phyloP scores from a whole-genome alignment of 2,888 invertebrate species.

The Tetranychus truncatus region DNA sequence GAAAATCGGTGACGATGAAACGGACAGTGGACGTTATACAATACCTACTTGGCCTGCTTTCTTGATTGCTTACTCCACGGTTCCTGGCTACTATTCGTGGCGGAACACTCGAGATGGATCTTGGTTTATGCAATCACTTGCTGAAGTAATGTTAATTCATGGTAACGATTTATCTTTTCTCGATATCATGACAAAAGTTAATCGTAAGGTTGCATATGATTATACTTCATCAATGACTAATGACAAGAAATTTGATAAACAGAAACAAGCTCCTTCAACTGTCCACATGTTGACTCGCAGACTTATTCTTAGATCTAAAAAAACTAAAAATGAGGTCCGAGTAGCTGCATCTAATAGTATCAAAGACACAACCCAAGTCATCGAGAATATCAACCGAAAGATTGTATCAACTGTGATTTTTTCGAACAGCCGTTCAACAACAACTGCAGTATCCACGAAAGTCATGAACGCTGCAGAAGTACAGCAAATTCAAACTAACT shows the following conservation, averaged over 20 bases:
- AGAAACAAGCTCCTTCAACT: conserved; percentile 75
- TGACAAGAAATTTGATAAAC: conserved; percentile 3
- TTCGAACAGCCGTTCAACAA: too few species aligned
- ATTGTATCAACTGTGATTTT: too few species aligned
- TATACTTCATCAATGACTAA: conserved; percentile 41
- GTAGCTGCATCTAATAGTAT: too few species aligned
- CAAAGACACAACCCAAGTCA: too few species aligned
- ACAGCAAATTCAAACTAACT: too few species aligned
- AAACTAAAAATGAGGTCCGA: too few species aligned
- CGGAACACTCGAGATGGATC: conserved; percentile 37
- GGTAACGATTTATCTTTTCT: conserved; percentile 58
- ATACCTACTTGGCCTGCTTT: conserved; percentile 87
- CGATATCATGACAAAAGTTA: conserved; percentile 59
- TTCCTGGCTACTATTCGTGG: conserved; percentile 47
- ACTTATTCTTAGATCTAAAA: conserved; percentile 5
- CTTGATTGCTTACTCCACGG: conserved; percentile 77
- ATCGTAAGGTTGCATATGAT: conserved; percentile 54
- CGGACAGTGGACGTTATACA: conserved; percentile 40
- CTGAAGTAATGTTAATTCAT: conserved; percentile 54
- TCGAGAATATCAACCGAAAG: too few species aligned
- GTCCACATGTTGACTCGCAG: conserved; percentile 74
- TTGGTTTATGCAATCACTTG: conserved; percentile 84
- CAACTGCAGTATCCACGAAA: too few species aligned
- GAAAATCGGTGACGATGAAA: conserved; percentile 34
- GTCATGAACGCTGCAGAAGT: too few species aligned